These are phyloP conservation scores for Mesembrinibis cayennensis DNA, from an alignment of 2,113 vertebrate species.

Conservation along the genomic window DNA sequence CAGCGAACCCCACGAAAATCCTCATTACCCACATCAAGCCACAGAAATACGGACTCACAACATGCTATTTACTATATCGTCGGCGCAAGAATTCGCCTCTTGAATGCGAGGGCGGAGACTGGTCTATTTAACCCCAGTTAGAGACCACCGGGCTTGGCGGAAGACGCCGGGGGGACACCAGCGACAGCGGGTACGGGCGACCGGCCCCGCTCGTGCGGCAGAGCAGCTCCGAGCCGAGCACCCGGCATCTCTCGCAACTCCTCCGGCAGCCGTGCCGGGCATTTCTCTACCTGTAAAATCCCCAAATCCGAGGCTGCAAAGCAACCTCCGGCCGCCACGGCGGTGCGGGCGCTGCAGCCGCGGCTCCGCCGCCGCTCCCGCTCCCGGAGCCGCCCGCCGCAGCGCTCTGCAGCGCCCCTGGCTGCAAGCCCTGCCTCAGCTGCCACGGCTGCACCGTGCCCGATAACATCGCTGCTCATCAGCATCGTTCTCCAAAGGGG, in stretches of 20 bases:
- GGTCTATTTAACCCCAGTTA: neutral
- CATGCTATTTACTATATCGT: neutral
- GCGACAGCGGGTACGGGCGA: neutral
- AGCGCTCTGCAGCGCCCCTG: neutral
- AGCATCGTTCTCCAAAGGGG: neutral
- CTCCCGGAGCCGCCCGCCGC: no score
- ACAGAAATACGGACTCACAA: neutral
- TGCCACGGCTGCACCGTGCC: fast-evolving
- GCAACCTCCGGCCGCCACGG: neutral
- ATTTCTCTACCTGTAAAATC: neutral
- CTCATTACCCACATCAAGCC: neutral
- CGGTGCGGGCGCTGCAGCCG: neutral
- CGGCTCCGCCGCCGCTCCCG: neutral
- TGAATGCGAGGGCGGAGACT: neutral
- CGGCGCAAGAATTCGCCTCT: neutral
- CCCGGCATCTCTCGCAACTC: neutral
- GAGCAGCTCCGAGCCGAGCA: neutral
- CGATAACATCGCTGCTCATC: fast-evolving
- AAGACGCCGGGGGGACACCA: neutral
- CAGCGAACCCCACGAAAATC: neutral
- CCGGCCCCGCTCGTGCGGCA: no score
- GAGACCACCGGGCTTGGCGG: neutral
- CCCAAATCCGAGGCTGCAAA: neutral
- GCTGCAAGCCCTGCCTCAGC: neutral
- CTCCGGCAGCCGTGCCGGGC: neutral